Evolutionary conservation across 2,888 invertebrate genomes (phyloP).

Genomic region (Polietes domitor): DNA sequence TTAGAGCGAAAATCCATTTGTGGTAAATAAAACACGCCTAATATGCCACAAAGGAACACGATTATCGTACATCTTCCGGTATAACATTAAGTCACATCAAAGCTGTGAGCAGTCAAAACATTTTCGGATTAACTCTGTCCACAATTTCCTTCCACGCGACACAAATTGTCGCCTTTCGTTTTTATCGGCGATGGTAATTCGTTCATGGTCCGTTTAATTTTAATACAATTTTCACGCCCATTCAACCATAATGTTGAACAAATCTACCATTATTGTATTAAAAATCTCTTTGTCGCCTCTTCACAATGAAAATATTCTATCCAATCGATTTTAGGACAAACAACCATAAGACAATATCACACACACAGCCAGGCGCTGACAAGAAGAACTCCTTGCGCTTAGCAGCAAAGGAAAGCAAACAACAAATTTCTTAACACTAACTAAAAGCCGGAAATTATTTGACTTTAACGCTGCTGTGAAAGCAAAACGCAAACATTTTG

Average conservation of each 20-base stretch:
- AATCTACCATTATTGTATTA: slow-evolving; percentile 3
- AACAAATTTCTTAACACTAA: slow-evolving; percentile 36
- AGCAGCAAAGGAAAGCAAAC: slow-evolving; percentile 6
- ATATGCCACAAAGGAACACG: too few relatives aligned
- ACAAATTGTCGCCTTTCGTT: not conserved
- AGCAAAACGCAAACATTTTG: slow-evolving; percentile 28
- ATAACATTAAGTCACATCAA: too few relatives aligned
- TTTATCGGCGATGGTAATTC: not conserved
- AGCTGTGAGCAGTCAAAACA: too few relatives aligned
- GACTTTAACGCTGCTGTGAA: slow-evolving; percentile 30
- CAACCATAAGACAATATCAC: slow-evolving; percentile 1
- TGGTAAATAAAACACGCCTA: too few relatives aligned
- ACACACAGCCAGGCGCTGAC: not conserved
- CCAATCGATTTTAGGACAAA: slow-evolving; percentile 22
- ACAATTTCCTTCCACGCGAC: too few relatives aligned
- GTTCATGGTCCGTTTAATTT: slow-evolving; percentile 43
- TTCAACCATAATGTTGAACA: slow-evolving; percentile 28
- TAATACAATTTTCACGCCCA: slow-evolving; percentile 47
- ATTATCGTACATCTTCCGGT: too few relatives aligned
- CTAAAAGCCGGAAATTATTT: slow-evolving; percentile 40
- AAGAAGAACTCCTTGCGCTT: slow-evolving; percentile 14
- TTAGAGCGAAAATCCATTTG: too few relatives aligned
- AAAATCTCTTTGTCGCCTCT: not conserved
- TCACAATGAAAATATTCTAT: not conserved
- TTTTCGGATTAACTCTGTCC: too few relatives aligned